These are phyloP conservation scores for Anguilla rostrata DNA, from an alignment of 2,113 vertebrate genomes.

Conservation along the genomic window DNA sequence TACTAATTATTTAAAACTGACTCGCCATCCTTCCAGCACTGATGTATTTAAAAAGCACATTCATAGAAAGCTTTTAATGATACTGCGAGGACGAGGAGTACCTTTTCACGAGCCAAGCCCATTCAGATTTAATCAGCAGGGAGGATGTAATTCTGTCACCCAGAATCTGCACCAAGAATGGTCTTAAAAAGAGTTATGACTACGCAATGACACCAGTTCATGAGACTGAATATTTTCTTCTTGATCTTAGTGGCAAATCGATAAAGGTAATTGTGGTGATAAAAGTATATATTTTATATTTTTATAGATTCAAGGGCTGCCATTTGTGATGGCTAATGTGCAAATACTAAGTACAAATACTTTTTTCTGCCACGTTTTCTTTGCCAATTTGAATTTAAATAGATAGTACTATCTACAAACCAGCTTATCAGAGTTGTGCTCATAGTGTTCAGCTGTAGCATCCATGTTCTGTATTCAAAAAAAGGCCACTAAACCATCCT, in stretches of 20 bases:
- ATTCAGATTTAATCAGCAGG: too few relatives aligned
- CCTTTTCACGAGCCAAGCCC: neutral
- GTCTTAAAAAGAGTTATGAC: neutral
- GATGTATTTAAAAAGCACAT: neutral
- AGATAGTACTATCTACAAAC: neutral
- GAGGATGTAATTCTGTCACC: too few relatives aligned
- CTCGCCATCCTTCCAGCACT: neutral
- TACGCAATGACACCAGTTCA: neutral
- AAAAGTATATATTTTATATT: too few relatives aligned
- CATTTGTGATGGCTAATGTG: too few relatives aligned
- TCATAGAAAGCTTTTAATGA: neutral
- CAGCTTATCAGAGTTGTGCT: neutral
- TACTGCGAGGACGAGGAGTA: neutral
- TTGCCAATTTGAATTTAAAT: neutral
- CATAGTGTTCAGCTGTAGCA: neutral
- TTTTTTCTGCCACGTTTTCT: neutral
- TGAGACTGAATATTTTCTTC: too few relatives aligned
- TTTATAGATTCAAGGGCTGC: too few relatives aligned
- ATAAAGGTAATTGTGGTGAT: neutral
- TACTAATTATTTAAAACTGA: neutral
- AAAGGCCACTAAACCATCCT: neutral
- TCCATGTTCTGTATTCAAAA: neutral
- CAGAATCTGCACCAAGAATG: neutral
- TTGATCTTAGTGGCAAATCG: neutral
- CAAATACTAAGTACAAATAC: neutral